A percentile compares a stretch with the other conserved stretches of the same genome.
Conservation (phyloP, 2,888 invertebrate genomes). For the Acrobasis repandana region DNA sequence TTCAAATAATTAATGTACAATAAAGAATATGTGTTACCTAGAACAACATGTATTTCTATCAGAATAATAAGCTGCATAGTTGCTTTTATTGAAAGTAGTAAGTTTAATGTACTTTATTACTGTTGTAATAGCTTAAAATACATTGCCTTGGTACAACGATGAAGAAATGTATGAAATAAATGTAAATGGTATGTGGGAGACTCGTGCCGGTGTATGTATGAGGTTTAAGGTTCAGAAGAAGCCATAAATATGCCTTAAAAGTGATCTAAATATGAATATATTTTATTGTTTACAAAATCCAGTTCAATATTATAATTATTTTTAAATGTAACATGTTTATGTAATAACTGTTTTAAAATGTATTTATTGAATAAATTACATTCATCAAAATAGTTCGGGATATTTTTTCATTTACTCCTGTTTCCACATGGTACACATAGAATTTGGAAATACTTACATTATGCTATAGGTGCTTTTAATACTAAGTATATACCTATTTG, state of each 20-base stretch:
- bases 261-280: constrained; percentile 47
- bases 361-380: constrained; percentile 81
- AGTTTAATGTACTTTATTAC: constrained; percentile 11
- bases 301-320: constrained; percentile 51
- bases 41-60: constrained; percentile 12
- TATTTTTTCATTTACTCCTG: constrained; percentile 37
- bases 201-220: constrained; percentile 28
- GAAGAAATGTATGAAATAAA: constrained; percentile 23
- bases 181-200: constrained; percentile 22
- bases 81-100: constrained; percentile 17
- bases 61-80: constrained; percentile 14
- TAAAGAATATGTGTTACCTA: constrained; percentile 5
- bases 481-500: too few relatives aligned
- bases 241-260: constrained; percentile 55
- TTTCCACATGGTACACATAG: not conserved
- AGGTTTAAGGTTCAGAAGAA: constrained; percentile 30
- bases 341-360: constrained; percentile 78
- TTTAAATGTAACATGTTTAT: constrained; percentile 54
- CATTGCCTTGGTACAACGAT: constrained; percentile 33
- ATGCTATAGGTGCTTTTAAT: too few relatives aligned
- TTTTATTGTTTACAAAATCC: constrained; percentile 41
- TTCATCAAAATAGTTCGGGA: constrained; percentile 57
- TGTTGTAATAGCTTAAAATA: constrained; percentile 20
- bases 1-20: not conserved
- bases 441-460: too few relatives aligned